Conservation (phyloP, 2,888 invertebrate genomes). For the Chalcosyrphus nemorum region DNA sequence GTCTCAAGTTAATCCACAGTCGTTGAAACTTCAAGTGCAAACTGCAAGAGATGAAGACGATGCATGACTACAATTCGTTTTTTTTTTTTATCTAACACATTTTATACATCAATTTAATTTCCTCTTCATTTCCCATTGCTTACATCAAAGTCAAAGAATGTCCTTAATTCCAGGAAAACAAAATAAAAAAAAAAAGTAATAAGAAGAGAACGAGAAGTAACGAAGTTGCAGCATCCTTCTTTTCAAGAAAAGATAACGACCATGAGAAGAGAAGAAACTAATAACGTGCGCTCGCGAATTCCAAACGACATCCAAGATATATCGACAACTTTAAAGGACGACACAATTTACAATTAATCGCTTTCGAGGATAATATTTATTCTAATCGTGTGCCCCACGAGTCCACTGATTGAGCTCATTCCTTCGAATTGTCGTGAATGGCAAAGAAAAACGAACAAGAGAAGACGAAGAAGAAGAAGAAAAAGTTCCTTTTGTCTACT, state of each 20-base stretch:
- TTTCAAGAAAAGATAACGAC: slow-evolving; percentile 17
- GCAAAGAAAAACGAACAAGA: neutral
- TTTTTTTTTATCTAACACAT: neutral
- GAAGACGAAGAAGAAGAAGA: too few relatives aligned
- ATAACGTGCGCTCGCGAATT: slow-evolving; percentile 30
- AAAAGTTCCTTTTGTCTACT: neutral
- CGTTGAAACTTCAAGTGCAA: too few relatives aligned
- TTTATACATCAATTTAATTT: slow-evolving; percentile 4
- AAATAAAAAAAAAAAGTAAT: too few relatives aligned
- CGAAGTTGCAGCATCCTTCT: neutral
- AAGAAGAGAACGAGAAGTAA: neutral
- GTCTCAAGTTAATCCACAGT: too few relatives aligned
- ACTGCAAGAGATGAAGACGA: too few relatives aligned
- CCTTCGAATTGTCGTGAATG: slow-evolving; percentile 12
- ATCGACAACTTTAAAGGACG: slow-evolving; percentile 23
- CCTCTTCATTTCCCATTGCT: neutral
- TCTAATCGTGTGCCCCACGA: slow-evolving; percentile 62
- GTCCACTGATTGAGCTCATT: slow-evolving; percentile 66
- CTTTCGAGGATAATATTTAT: slow-evolving; percentile 68
- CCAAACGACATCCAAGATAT: slow-evolving; percentile 32
- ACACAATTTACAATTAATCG: slow-evolving; percentile 66
- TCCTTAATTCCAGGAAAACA: slow-evolving; percentile 4
- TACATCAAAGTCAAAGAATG: neutral
- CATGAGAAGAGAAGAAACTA: neutral
- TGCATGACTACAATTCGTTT: neutral